These are phyloP conservation scores for Pleuronectes platessa DNA, from an alignment of 2,113 vertebrate genomes.

Conservation along the genomic window DNA sequence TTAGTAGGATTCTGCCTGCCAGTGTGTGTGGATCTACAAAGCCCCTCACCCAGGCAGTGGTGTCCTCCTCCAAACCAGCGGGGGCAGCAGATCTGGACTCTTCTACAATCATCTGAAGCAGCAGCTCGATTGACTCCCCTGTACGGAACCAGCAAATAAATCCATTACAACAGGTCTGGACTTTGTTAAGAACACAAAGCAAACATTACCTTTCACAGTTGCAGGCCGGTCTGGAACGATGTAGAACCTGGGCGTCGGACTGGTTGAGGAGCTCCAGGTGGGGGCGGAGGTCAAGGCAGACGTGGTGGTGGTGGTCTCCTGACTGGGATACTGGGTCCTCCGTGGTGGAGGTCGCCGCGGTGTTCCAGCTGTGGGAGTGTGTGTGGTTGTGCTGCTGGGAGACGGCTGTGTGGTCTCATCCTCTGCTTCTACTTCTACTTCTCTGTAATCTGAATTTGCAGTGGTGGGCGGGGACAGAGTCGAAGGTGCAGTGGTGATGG, in stretches of 20 bases:
- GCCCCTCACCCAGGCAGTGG: constrained; percentile 58
- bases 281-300: background rate
- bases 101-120: constrained; percentile 80
- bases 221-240: constrained; percentile 76
- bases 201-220: constrained; percentile 67
- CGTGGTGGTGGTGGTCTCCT: background rate
- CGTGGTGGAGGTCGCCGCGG: background rate
- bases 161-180: background rate
- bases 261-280: constrained; percentile 5
- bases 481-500: background rate
- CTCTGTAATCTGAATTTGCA: constrained; percentile 11
- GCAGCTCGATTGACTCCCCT: constrained; percentile 78
- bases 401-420: constrained; percentile 1
- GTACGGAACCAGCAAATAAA: constrained; percentile 29
- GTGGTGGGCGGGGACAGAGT: constrained; percentile 12
- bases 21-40: background rate
- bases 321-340: constrained; percentile 3
- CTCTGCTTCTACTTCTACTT: background rate
- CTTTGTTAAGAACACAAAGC: background rate
- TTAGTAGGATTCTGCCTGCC: background rate
- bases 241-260: constrained; percentile 61
- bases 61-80: constrained; percentile 54
- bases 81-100: constrained; percentile 30
- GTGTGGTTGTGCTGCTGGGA: constrained; percentile 3
- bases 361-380: background rate